These are phyloP conservation scores for Tapirus terrestris DNA, from an alignment of 2,113 vertebrate species.

Conservation along the genomic window DNA sequence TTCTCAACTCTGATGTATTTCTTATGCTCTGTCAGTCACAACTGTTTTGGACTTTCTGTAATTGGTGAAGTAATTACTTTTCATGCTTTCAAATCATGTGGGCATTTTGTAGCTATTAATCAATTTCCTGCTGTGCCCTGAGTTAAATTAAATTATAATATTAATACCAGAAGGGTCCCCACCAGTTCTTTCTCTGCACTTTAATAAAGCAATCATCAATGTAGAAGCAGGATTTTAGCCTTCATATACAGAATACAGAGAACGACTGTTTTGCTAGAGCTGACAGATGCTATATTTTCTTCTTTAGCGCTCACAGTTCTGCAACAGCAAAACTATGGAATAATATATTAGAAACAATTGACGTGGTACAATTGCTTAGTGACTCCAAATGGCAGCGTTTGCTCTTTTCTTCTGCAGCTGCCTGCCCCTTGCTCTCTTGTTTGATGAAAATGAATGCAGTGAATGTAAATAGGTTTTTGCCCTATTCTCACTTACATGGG, in stretches of 20 bases:
- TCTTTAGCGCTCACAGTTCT: neutral
- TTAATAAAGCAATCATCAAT: slow-evolving; percentile 35
- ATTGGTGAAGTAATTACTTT: slow-evolving; percentile 74
- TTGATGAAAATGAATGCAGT: slow-evolving; percentile 21
- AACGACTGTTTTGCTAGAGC: neutral
- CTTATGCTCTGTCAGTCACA: slow-evolving; percentile 54
- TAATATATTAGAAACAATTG: neutral
- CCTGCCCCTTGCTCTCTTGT: neutral
- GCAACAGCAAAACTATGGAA: neutral
- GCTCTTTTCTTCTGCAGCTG: neutral
- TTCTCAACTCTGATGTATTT: slow-evolving; percentile 22
- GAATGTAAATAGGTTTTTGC: slow-evolving; percentile 42
- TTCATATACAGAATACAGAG: neutral
- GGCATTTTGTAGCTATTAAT: slow-evolving; percentile 72
- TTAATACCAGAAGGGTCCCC: slow-evolving; percentile 39
- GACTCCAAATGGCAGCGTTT: neutral
- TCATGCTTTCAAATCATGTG: slow-evolving; percentile 65
- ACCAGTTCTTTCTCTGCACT: neutral
- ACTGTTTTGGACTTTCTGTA: slow-evolving; percentile 65
- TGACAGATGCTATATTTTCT: neutral
- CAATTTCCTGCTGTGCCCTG: slow-evolving; percentile 71
- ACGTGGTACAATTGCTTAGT: neutral
- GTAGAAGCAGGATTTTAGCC: neutral
- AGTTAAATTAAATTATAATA: slow-evolving; percentile 75
- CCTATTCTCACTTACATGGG: slow-evolving; percentile 10